Conservation (phyloP, 2,113 vertebrate genomes). For the Phodopus roborovskii region DNA sequence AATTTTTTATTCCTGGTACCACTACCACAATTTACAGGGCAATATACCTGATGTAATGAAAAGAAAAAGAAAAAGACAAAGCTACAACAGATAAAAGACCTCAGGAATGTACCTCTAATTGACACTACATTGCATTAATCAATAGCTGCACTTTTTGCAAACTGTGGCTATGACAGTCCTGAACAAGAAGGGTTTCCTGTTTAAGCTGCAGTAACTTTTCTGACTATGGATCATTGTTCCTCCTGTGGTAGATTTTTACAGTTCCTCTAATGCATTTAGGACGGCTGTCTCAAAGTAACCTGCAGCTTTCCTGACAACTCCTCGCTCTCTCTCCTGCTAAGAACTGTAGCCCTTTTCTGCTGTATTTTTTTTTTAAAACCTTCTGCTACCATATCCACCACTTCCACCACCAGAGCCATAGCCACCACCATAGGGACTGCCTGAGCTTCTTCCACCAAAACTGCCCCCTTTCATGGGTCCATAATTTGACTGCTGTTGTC, state of each 20-base stretch:
- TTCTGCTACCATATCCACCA: too few relatives aligned
- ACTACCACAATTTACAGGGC: constrained; percentile 95
- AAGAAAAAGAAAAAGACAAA: constrained; percentile 92
- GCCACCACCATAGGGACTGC: too few relatives aligned
- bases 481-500: too few relatives aligned
- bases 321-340: constrained; percentile 99
- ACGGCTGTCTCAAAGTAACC: constrained; percentile 99
- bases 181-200: constrained; percentile 87
- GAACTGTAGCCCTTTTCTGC: constrained; percentile 94
- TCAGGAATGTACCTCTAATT: constrained; percentile 94
- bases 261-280: constrained; percentile 97
- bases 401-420: too few relatives aligned
- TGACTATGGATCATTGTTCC: too few relatives aligned
- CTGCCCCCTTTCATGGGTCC: too few relatives aligned
- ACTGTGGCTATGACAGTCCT: constrained; percentile 87
- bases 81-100: constrained; percentile 92
- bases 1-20: constrained; percentile 94
- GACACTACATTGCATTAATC: constrained; percentile 92
- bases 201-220: too few relatives aligned
- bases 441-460: too few relatives aligned
- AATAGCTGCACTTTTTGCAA: constrained; percentile 93
- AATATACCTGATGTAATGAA: constrained; percentile 94
- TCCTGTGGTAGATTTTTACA: too few relatives aligned
- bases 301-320: constrained; percentile 99
- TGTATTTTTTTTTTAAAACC: too few relatives aligned